These are phyloP conservation scores for Lytechinus variegatus DNA, from an alignment of 35 echinoderm and acorn worm genomes.

Conservation along the genomic window DNA sequence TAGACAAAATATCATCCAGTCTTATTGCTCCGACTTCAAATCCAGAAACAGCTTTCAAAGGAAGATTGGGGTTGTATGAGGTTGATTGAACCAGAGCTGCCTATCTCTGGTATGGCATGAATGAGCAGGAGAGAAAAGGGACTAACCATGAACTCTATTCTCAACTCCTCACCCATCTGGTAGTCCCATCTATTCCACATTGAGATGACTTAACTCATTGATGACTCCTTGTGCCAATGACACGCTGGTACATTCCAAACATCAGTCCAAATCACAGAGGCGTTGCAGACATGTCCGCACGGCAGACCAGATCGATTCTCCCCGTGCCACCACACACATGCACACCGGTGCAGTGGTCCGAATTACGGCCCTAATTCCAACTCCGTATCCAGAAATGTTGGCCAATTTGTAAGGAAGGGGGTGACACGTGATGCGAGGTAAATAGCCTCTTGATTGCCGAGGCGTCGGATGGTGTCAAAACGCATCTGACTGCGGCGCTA, in stretches of 20 bases:
- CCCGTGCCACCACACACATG: background rate
- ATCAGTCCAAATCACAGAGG: slow-evolving; percentile 9
- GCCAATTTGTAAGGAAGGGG: slow-evolving; percentile 11
- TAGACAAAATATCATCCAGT: background rate
- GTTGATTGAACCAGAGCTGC: background rate
- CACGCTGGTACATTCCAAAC: background rate
- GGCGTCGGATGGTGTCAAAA: slow-evolving; percentile 15
- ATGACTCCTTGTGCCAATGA: background rate
- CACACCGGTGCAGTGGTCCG: background rate
- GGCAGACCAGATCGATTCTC: background rate
- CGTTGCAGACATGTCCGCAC: background rate
- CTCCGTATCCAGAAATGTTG: slow-evolving; percentile 10
- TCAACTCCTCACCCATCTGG: background rate
- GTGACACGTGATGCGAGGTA: background rate
- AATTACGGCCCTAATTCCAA: background rate
- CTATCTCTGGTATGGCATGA: background rate
- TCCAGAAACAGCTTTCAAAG: background rate
- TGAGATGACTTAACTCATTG: slow-evolving; percentile 4
- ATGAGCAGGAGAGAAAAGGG: background rate
- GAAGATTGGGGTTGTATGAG: background rate
- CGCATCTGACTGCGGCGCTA: background rate
- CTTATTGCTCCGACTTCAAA: background rate
- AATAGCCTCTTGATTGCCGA: background rate
- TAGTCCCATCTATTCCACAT: background rate
- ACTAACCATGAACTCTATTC: background rate